Percentiles rank a stretch among this genome's conserved stretches.
Conservation (phyloP, 2,113 vertebrate species). For the Laticauda colubrina region DNA sequence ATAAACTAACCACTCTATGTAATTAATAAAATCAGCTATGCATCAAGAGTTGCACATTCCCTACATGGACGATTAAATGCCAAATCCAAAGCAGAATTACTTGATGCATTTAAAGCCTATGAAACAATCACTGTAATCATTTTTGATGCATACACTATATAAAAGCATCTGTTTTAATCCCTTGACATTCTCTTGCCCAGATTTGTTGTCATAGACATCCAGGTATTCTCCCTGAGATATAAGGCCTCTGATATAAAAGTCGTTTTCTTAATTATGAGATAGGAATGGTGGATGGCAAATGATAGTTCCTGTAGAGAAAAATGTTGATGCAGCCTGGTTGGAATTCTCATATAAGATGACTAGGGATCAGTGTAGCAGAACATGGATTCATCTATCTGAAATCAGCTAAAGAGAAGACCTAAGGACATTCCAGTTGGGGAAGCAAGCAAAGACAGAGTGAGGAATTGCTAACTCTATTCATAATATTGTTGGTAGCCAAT, state of each 20-base stretch:
- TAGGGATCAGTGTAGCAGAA: neutral
- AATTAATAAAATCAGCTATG: slow-evolving; percentile 12
- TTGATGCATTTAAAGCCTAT: slow-evolving; percentile 4
- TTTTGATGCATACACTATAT: neutral
- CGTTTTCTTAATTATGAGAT: slow-evolving; percentile 27
- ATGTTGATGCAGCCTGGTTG: neutral
- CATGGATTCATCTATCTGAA: neutral
- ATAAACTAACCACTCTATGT: neutral
- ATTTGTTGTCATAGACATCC: slow-evolving; percentile 7
- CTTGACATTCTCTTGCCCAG: slow-evolving; percentile 9
- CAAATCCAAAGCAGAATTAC: slow-evolving; percentile 23
- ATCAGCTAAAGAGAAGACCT: neutral
- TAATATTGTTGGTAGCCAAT: neutral
- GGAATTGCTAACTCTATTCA: neutral
- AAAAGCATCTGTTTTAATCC: neutral
- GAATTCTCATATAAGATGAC: neutral
- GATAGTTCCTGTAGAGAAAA: slow-evolving; percentile 43
- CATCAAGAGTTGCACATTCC: neutral
- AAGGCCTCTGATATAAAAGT: slow-evolving; percentile 5
- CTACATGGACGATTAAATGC: slow-evolving; percentile 4
- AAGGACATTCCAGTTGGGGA: neutral
- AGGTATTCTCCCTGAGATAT: slow-evolving; percentile 8
- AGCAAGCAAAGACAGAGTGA: neutral
- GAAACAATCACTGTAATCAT: neutral
- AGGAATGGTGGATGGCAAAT: slow-evolving; percentile 4